Evolutionary conservation across 2,113 vertebrate species (phyloP).

Genomic region (Phrynocephalus versicolor): DNA sequence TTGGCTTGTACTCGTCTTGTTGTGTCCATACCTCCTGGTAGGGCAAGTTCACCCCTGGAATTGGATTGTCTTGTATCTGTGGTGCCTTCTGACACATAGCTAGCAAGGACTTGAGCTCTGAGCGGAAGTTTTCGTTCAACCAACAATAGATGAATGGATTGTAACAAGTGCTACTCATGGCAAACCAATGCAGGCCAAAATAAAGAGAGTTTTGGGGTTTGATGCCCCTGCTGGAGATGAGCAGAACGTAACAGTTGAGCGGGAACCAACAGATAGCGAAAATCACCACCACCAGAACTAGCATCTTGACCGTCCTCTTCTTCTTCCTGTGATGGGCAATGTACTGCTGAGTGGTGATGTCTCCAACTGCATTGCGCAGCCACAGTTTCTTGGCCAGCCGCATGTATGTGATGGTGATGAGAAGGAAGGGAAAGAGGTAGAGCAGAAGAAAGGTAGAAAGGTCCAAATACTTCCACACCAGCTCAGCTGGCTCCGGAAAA

Average conservation of each 20-base stretch:
- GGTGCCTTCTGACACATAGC: slow-evolving; percentile 54
- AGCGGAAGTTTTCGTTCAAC: slow-evolving; percentile 78
- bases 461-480: slow-evolving; percentile 83
- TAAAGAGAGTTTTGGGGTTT: slow-evolving; percentile 75
- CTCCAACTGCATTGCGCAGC: slow-evolving; percentile 77
- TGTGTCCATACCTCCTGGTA: slow-evolving; percentile 26
- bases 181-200: slow-evolving; percentile 81
- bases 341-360: slow-evolving; percentile 81
- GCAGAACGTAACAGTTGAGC: slow-evolving; percentile 78
- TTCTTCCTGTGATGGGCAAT: slow-evolving; percentile 75
- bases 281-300: slow-evolving; percentile 78
- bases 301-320: slow-evolving; percentile 82
- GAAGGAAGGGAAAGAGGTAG: slow-evolving; percentile 78
- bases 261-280: slow-evolving; percentile 82
- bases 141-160: slow-evolving; percentile 84
- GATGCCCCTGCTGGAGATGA: slow-evolving; percentile 79
- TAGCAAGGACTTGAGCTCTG: slow-evolving; percentile 69
- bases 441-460: slow-evolving; percentile 78
- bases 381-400: slow-evolving; percentile 82
- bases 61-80: rapidly evolving
- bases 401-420: slow-evolving; percentile 76
- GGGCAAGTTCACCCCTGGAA: rapidly evolving
- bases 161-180: slow-evolving; percentile 83
- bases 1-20: slow-evolving; percentile 32
- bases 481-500: slow-evolving; percentile 79